Percentiles rank a stretch among this genome's conserved stretches.
Evolutionary conservation across 2,797 vertebrate genomes (phyloP).

Genomic region (Petrocephalus schoutedeni): DNA sequence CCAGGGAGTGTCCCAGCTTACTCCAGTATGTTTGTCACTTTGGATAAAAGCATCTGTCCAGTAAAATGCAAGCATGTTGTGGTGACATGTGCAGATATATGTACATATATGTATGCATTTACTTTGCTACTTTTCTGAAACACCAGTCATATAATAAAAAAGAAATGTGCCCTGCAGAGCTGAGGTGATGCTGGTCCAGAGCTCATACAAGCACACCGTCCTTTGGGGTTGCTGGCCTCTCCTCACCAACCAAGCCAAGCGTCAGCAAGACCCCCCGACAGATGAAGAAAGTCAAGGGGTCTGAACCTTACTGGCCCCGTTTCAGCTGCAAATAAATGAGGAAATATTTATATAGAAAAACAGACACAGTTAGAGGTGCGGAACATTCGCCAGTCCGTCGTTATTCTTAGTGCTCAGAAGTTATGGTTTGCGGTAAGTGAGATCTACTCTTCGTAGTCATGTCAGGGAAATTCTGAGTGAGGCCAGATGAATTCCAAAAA

Average conservation of each 20-base stretch:
- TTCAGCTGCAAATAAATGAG: neutral
- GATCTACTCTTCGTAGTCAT: neutral
- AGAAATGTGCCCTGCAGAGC: neutral
- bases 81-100: neutral
- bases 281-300: slow-evolving; percentile 1
- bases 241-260: neutral
- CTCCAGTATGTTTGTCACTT: neutral
- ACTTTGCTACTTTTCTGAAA: neutral
- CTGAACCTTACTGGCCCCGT: neutral
- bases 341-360: neutral
- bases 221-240: neutral
- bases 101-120: neutral
- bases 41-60: neutral
- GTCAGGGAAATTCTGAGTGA: neutral
- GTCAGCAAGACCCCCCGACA: neutral
- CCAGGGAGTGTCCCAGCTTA: neutral
- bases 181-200: neutral
- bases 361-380: neutral
- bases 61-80: neutral
- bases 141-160: neutral
- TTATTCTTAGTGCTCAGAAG: neutral
- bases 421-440: neutral
- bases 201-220: neutral
- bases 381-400: neutral
- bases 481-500: neutral